Evolutionary conservation across 2,113 vertebrate genomes (phyloP).

Genomic region (Anguilla rostrata): DNA sequence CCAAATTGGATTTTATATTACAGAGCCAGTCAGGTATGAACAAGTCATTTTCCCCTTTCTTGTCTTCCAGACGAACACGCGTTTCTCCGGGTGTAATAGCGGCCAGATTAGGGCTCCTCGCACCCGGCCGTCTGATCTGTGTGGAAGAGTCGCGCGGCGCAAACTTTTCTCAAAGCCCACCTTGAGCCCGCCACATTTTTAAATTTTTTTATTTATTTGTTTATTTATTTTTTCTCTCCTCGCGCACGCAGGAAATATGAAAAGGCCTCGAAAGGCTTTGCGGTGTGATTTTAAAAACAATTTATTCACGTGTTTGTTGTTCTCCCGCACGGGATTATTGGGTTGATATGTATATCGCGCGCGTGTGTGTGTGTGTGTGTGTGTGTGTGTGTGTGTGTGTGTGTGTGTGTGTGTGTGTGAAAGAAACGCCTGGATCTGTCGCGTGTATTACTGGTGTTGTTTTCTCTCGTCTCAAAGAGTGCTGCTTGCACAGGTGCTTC

Average conservation of each 20-base stretch:
- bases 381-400: neutral
- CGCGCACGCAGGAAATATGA: neutral
- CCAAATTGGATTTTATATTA: constrained; percentile 97
- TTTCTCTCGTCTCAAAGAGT: too few species aligned
- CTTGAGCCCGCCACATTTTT: constrained; percentile 21
- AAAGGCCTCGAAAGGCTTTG: neutral
- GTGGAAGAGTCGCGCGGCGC: constrained; percentile 33
- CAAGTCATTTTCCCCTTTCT: constrained; percentile 88
- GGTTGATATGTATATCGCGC: neutral
- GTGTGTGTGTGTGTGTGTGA: neutral
- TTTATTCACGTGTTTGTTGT: neutral
- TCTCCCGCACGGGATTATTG: neutral
- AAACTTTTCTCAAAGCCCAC: constrained; percentile 37
- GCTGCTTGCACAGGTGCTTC: too few species aligned
- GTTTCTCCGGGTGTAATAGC: constrained; percentile 66
- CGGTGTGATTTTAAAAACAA: neutral
- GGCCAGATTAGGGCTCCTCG: constrained; percentile 60
- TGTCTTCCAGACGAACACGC: constrained; percentile 75
- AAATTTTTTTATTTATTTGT: neutral
- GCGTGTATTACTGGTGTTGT: too few species aligned
- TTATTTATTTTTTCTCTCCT: too few species aligned
- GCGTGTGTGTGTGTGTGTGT: neutral
- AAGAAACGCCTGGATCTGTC: neutral
- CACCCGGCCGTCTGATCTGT: constrained; percentile 38
- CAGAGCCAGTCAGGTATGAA: constrained; percentile 87